Conservation (phyloP, 2,113 vertebrate genomes). For the Spermophilus dauricus region DNA sequence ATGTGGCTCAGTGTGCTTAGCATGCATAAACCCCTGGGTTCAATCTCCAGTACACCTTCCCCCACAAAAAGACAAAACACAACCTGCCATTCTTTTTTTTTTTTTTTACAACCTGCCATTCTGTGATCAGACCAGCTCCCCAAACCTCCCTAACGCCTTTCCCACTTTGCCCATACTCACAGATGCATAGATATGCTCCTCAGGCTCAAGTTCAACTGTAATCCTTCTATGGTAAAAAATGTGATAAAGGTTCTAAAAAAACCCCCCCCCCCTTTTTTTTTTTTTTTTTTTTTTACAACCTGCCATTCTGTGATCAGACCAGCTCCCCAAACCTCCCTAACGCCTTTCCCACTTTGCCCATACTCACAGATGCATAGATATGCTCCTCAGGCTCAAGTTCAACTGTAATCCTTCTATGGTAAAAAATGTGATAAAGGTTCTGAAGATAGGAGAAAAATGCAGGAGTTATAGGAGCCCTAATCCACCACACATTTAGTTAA, state of each 20-base stretch:
- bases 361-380: not conserved
- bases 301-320: not conserved
- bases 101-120: not conserved
- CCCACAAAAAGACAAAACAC: not conserved
- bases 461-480: not conserved
- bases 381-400: not conserved
- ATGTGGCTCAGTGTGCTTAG: not conserved
- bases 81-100: not conserved
- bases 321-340: not conserved
- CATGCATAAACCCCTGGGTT: not conserved
- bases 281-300: not conserved
- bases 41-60: not conserved
- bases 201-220: not conserved
- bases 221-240: not conserved
- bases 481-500: not conserved
- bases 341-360: not conserved
- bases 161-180: too few relatives aligned
- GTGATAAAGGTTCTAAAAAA: not conserved
- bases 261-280: too few relatives aligned
- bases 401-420: not conserved
- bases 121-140: not conserved
- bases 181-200: not conserved
- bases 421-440: not conserved
- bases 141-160: not conserved
- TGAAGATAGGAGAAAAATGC: not conserved